phyloP scores from a whole-genome alignment of 2,113 vertebrate genomes.

The Panthera uncia region DNA sequence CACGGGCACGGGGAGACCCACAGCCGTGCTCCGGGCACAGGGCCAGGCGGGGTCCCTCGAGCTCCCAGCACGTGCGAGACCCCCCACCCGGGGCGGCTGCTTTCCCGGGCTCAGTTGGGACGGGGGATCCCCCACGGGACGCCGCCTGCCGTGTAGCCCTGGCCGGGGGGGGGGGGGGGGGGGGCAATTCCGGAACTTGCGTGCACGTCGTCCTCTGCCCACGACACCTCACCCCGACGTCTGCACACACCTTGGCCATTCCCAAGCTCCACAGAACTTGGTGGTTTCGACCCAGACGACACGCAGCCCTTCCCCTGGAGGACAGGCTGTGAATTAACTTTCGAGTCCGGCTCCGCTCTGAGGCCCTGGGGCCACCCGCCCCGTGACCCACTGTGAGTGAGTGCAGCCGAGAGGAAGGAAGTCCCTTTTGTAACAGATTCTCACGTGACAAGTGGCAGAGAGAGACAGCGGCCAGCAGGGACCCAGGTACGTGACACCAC shows the following conservation, averaged over 20 bases:
- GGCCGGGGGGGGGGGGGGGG: neutral
- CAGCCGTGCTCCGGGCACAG: too few species aligned
- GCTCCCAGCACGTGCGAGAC: accelerated
- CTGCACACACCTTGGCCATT: neutral
- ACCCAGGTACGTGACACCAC: neutral
- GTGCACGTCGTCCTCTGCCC: neutral
- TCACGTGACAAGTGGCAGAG: accelerated
- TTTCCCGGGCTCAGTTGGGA: neutral
- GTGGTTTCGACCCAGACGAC: neutral
- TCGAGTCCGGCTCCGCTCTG: neutral
- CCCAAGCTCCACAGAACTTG: neutral
- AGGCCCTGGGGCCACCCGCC: neutral
- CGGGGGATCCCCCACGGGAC: neutral
- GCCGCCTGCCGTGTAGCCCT: neutral
- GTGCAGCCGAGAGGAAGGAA: accelerated
- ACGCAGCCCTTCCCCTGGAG: neutral
- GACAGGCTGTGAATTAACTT: accelerated
- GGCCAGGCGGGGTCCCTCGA: too few species aligned
- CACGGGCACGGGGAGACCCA: neutral
- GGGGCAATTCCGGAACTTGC: accelerated
- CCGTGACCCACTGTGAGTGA: accelerated
- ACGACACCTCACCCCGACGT: accelerated
- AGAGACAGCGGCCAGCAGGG: too few species aligned
- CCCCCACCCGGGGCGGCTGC: neutral
- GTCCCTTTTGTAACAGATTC: accelerated